Evolutionary conservation across 2,888 invertebrate genomes (phyloP).

Genomic region (Ctena decussata): DNA sequence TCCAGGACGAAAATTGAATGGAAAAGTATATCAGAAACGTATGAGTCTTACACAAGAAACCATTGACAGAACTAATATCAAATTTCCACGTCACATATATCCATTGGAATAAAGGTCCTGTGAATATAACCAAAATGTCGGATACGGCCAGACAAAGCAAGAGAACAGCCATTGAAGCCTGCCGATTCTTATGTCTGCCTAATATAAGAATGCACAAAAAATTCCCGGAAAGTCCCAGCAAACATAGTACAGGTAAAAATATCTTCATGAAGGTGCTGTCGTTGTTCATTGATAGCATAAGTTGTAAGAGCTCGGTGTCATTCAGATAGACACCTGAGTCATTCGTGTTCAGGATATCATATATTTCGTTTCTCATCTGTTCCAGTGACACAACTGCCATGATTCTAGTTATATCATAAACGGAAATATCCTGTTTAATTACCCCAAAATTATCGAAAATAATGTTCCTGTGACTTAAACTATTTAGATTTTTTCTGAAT

Average conservation of each 20-base stretch:
- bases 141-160: not conserved
- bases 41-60: slow-evolving; percentile 37
- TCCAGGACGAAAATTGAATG: slow-evolving; percentile 50
- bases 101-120: not conserved
- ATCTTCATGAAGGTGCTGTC: too few relatives aligned
- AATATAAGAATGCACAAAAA: slow-evolving; percentile 54
- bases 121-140: not conserved
- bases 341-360: too few relatives aligned
- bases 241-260: slow-evolving; percentile 71
- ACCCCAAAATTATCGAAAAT: too few relatives aligned
- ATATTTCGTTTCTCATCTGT: too few relatives aligned
- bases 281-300: too few relatives aligned
- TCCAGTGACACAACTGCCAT: too few relatives aligned
- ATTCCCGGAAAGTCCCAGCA: slow-evolving; percentile 76
- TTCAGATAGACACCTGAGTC: too few relatives aligned
- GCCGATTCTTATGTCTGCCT: not conserved
- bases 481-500: too few relatives aligned
- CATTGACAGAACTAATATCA: not conserved
- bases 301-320: too few relatives aligned
- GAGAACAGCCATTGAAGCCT: not conserved
- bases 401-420: too few relatives aligned
- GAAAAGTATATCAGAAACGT: slow-evolving; percentile 48
- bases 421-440: too few relatives aligned
- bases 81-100: not conserved
- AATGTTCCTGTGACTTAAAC: too few relatives aligned